Percentiles rank a stretch among this genome's conserved stretches.
phyloP scores from a whole-genome alignment of 2,113 vertebrate species.

The Hippocampus guttulatus region DNA sequence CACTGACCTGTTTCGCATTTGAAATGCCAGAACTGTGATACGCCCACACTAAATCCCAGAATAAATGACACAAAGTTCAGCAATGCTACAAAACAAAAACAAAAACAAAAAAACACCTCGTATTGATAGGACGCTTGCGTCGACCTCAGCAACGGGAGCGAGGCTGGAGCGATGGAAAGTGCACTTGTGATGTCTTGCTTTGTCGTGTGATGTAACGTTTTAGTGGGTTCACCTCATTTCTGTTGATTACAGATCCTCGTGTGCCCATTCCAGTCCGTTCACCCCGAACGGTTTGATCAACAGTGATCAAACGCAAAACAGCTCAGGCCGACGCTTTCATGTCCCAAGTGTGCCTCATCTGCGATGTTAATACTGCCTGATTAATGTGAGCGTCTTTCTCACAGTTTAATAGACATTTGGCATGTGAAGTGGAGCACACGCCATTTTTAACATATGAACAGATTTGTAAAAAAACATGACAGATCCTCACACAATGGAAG shows the following conservation, averaged over 20 bases:
- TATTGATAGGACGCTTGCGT: constrained; percentile 28
- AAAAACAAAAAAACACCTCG: constrained; percentile 4
- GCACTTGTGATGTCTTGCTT: constrained; percentile 14
- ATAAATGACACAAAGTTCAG: not conserved
- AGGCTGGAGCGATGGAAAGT: constrained; percentile 4
- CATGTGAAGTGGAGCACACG: not conserved
- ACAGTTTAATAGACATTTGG: constrained; percentile 4
- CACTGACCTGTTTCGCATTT: too few species aligned
- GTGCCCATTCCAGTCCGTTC: constrained; percentile 26
- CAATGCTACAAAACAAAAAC: not conserved
- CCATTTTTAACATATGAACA: too few species aligned
- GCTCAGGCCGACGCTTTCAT: constrained; percentile 16
- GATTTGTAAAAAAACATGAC: too few species aligned
- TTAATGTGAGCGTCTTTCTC: not conserved
- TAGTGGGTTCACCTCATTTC: not conserved
- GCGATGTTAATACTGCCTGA: not conserved
- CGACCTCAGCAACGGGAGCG: constrained; percentile 25
- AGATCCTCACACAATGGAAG: too few species aligned
- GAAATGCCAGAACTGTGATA: too few species aligned
- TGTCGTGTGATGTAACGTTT: not conserved
- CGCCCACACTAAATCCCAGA: too few species aligned
- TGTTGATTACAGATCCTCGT: constrained; percentile 25
- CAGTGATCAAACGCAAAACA: constrained; percentile 28
- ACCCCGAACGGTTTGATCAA: constrained; percentile 28
- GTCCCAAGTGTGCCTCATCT: not conserved